Conservation (phyloP, 2,888 invertebrate genomes). For the Anagyrus pseudococci region DNA sequence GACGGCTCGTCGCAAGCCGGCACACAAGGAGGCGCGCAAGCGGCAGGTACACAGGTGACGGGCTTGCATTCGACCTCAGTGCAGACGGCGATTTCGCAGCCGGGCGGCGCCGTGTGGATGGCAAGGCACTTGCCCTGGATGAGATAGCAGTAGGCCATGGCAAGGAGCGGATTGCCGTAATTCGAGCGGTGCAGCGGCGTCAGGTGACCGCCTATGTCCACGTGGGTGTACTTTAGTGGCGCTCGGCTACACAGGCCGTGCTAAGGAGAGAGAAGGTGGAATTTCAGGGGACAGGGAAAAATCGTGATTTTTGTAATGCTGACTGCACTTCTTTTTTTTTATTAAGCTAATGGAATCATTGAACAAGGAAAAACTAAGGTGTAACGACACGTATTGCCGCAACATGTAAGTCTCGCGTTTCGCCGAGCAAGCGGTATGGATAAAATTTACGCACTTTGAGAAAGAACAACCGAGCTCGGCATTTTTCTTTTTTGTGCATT, state of each 20-base stretch:
- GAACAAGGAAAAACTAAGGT: no score
- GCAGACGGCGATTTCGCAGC: slow-evolving; percentile 42
- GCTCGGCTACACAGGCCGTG: slow-evolving; percentile 71
- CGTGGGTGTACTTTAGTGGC: slow-evolving; percentile 80
- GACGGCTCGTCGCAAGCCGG: background rate
- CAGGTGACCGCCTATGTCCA: slow-evolving; percentile 76
- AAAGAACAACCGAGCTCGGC: no score
- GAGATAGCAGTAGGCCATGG: slow-evolving; percentile 69
- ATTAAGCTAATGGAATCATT: no score
- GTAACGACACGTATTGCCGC: no score
- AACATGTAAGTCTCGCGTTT: no score
- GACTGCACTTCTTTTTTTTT: no score
- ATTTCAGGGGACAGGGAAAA: background rate
- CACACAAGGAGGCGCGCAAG: background rate
- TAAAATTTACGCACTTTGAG: no score
- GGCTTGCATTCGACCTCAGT: background rate
- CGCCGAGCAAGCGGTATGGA: no score
- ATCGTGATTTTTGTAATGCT: no score
- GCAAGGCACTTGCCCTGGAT: slow-evolving; percentile 57
- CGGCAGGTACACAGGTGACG: background rate
- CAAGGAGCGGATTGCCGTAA: slow-evolving; percentile 78
- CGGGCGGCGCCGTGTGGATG: background rate
- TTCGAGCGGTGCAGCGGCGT: slow-evolving; percentile 69
- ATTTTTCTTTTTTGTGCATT: no score
- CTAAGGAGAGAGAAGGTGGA: slow-evolving; percentile 57